Evolutionary conservation across 2,888 invertebrate genomes (phyloP).

Genomic region (Phortica okadai): DNA sequence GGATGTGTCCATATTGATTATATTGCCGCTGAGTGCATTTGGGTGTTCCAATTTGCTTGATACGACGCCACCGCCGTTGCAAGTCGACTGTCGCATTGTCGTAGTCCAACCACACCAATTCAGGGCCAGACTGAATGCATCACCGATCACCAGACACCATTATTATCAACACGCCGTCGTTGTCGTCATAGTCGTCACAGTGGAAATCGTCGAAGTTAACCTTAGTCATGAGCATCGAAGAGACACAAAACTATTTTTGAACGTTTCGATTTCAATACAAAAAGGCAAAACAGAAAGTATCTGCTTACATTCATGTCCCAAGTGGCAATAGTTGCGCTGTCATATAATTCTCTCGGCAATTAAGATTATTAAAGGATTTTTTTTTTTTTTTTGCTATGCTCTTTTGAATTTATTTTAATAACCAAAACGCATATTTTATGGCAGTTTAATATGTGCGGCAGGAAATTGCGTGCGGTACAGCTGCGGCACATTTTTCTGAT

Average conservation of each 20-base stretch:
- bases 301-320: not conserved
- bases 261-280: slow-evolving; percentile 5
- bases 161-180: not conserved
- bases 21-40: slow-evolving; percentile 27
- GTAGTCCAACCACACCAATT: not conserved
- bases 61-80: slow-evolving; percentile 19
- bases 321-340: not conserved
- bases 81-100: slow-evolving; percentile 8
- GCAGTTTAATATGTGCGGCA: not conserved
- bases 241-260: not conserved
- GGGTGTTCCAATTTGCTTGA: slow-evolving; percentile 37
- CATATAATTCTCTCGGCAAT: slow-evolving; percentile 28
- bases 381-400: not conserved
- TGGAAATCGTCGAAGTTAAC: not conserved
- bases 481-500: not conserved
- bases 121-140: slow-evolving; percentile 26
- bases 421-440: slow-evolving; percentile 16
- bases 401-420: slow-evolving; percentile 33
- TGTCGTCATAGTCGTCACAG: too few relatives aligned
- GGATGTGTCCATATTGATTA: slow-evolving; percentile 16
- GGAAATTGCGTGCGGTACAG: too few relatives aligned
- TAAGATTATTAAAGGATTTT: slow-evolving; percentile 27
- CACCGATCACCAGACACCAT: slow-evolving; percentile 23
- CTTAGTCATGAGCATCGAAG: not conserved
- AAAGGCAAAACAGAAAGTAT: not conserved